Base-by-base conservation (phyloP, 1,140 invertebrate genomes). In the Bombus superbus region DNA sequence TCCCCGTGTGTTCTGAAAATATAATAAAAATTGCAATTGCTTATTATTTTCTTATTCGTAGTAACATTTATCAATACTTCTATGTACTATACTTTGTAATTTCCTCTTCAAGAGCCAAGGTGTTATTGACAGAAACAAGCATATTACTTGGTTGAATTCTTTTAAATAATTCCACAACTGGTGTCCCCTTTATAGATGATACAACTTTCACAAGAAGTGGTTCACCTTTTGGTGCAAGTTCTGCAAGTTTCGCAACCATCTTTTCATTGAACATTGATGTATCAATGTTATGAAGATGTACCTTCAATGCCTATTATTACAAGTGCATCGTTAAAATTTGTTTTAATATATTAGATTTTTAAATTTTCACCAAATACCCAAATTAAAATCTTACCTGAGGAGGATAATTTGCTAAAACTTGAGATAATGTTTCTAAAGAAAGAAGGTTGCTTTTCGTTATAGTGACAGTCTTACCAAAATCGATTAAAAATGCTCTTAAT, bases 71-170 rank as follows among this genome's bases (percentile, higher is more conserved):
- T 62, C 40, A 73, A 66, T 53, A 57, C 66, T 72, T 64, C 73
- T 69, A 10, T 59, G 42, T 76, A 71, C 47, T 71, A 64, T 90
- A 92, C 92, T 83, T 90, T 25, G 40, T 66, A 9, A 91, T 42
- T 71, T 91, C 84, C 11, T 85, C 77, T 88, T 97, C 96, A 76
- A 96, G 91, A 64, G 92, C 91, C 18, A 97, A 94, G 44, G 96
- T 96, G 81, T 96, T 95, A 93, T 97, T 97, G 76, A 97, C 96
- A 62, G 96, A 97, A 68, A 96, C 96, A 80, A 97, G 93, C 38
- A 96, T 95, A 83, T 96, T 96, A 68, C 95, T 95, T 15, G 95
- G 94, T 62, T 95, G 93, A 69, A 95, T 94, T 91, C 97, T 94
- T 86, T 96, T 96, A 88, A 96, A 97, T 59, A 97, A 94, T 90